Conservation (phyloP, 23 tunicate genomes). For the Botrylloides violaceus region DNA sequence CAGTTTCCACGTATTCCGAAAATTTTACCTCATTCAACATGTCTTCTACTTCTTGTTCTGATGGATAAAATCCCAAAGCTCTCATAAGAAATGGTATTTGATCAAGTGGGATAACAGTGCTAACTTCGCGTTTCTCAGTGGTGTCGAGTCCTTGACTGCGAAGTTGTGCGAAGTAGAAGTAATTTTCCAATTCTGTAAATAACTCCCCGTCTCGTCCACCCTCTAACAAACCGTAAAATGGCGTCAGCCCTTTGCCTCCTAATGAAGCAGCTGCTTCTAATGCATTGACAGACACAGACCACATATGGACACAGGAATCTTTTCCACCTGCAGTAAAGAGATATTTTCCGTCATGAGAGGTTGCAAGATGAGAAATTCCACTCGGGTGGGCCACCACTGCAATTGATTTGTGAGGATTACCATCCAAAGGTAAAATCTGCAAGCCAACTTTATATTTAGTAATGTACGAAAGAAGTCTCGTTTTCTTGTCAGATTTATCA, state of each 20-base stretch:
- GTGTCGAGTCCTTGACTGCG: constrained; percentile 83
- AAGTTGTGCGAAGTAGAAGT: constrained; percentile 90
- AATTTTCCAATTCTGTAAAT: constrained; percentile 77
- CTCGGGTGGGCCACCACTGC: constrained; percentile 67
- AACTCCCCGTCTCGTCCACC: constrained; percentile 79
- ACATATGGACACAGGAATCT: constrained; percentile 79
- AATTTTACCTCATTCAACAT: constrained; percentile 93
- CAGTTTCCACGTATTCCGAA: constrained; percentile 75
- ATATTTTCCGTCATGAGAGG: constrained; percentile 52
- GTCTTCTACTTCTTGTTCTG: constrained; percentile 96
- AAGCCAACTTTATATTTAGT: constrained; percentile 69
- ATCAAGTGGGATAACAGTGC: constrained; percentile 65
- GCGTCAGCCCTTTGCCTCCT: constrained; percentile 82
- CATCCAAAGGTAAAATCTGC: constrained; percentile 89
- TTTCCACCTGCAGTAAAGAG: constrained; percentile 74
- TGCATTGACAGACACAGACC: constrained; percentile 58
- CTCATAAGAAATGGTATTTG: constrained; percentile 86
- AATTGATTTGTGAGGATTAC: constrained; percentile 79
- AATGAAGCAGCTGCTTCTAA: constrained; percentile 62
- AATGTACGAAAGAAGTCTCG: constrained; percentile 51
- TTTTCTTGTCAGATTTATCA: constrained; percentile 19
- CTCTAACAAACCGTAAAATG: constrained; percentile 84
- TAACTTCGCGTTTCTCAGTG: constrained; percentile 57
- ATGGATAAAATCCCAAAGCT: constrained; percentile 92
- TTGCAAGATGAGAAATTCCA: constrained; percentile 41